A percentile compares a stretch with the other conserved stretches of the same genome.
phyloP scores from a whole-genome alignment of 2,797 vertebrate species.

The Mareca penelope region DNA sequence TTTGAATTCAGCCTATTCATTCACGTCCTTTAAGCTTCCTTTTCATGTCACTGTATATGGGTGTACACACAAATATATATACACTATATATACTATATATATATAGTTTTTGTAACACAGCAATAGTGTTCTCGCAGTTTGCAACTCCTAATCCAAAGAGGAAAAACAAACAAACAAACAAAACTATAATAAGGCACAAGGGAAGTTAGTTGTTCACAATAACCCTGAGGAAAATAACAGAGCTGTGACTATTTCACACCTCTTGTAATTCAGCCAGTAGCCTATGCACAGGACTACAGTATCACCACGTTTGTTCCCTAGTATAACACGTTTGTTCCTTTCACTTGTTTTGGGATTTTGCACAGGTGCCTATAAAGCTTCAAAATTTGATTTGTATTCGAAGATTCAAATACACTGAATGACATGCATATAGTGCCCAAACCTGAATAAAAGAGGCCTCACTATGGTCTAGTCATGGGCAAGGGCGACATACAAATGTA shows the following conservation, averaged over 20 bases:
- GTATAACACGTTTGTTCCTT: background rate
- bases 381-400: background rate
- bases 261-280: background rate
- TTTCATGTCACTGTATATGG: background rate
- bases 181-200: background rate
- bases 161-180: background rate
- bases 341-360: background rate
- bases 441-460: background rate
- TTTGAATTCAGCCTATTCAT: background rate
- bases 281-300: background rate
- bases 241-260: background rate
- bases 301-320: background rate
- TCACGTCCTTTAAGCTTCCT: background rate
- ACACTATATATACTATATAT: no score
- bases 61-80: no score
- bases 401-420: background rate
- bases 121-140: background rate
- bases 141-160: background rate
- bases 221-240: background rate
- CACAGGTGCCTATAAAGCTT: background rate
- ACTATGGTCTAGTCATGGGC: background rate
- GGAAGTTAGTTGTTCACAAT: background rate
- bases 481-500: background rate
- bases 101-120: background rate
- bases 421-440: background rate